phyloP scores from a whole-genome alignment of 2,888 invertebrate species.

The Drosophila paucipuncta region DNA sequence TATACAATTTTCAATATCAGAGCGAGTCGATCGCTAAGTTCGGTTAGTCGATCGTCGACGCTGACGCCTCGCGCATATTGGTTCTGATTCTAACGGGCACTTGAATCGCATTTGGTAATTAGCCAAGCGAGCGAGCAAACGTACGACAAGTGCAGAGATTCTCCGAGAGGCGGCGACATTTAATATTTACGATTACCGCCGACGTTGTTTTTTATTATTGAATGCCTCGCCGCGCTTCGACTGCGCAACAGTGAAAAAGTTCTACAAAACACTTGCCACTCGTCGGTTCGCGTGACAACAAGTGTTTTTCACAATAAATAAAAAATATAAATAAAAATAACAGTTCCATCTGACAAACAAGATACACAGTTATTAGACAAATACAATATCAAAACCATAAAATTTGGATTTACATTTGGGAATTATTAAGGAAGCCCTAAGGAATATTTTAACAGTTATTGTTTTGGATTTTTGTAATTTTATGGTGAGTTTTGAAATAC shows the following conservation, averaged over 20 bases:
- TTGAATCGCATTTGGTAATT: slow-evolving; percentile 49
- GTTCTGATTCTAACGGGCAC: slow-evolving; percentile 68
- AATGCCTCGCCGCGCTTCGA: slow-evolving; percentile 22
- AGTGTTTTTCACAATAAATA: slow-evolving; percentile 33
- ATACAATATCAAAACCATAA: neutral
- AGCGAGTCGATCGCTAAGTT: slow-evolving; percentile 37
- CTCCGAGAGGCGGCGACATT: slow-evolving; percentile 15
- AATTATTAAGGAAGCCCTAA: slow-evolving; percentile 18
- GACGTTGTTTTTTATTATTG: slow-evolving; percentile 15
- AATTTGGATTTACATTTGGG: slow-evolving; percentile 28
- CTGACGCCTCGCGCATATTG: slow-evolving; percentile 45
- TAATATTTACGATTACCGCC: slow-evolving; percentile 36
- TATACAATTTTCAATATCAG: slow-evolving; percentile 65
- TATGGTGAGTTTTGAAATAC: slow-evolving; percentile 55
- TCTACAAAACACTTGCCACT: slow-evolving; percentile 67
- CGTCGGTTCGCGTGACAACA: slow-evolving; percentile 62
- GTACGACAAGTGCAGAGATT: slow-evolving; percentile 51
- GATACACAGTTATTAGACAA: neutral
- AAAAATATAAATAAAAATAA: neutral
- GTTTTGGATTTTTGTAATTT: slow-evolving; percentile 42
- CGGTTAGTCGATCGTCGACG: slow-evolving; percentile 48
- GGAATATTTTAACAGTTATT: slow-evolving; percentile 18
- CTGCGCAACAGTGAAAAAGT: slow-evolving; percentile 56
- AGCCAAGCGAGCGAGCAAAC: slow-evolving; percentile 36
- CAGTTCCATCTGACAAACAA: neutral